A percentile compares a stretch with the other conserved stretches of the same genome.
Evolutionary conservation across 2,113 vertebrate genomes (phyloP).

Genomic region (Monarcha castaneiventris): DNA sequence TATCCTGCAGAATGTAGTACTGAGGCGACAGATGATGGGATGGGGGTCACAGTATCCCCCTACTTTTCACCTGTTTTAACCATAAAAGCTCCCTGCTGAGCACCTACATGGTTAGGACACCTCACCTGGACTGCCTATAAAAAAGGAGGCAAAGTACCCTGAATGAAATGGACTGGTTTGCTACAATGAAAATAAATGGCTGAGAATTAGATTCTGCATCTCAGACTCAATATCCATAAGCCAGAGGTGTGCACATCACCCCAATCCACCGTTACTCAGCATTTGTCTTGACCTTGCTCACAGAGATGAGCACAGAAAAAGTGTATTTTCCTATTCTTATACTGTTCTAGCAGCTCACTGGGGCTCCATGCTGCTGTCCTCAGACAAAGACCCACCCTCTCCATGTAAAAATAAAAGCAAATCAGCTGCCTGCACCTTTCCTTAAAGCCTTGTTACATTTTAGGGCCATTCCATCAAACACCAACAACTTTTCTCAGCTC

Average conservation of each 20-base stretch:
- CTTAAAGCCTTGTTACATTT: neutral
- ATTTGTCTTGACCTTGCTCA: neutral
- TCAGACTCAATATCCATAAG: neutral
- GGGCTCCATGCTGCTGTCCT: neutral
- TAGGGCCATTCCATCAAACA: neutral
- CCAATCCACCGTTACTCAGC: accelerated
- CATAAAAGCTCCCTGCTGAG: neutral
- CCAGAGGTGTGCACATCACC: neutral
- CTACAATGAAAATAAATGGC: neutral
- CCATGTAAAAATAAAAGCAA: neutral
- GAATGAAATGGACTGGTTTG: neutral
- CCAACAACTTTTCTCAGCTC: neutral
- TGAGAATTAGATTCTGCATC: neutral
- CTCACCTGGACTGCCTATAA: neutral
- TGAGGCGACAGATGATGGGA: neutral
- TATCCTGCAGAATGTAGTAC: neutral
- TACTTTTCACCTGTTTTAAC: neutral
- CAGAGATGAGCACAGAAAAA: accelerated
- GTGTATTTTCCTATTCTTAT: neutral
- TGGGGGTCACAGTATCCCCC: neutral
- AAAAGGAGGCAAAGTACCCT: neutral
- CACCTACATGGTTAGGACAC: accelerated
- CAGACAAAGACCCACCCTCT: neutral
- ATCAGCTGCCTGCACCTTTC: neutral
- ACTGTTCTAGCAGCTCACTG: neutral